Base-by-base conservation (phyloP, 2,888 invertebrate genomes). In the Gastrophysa polygoni region DNA sequence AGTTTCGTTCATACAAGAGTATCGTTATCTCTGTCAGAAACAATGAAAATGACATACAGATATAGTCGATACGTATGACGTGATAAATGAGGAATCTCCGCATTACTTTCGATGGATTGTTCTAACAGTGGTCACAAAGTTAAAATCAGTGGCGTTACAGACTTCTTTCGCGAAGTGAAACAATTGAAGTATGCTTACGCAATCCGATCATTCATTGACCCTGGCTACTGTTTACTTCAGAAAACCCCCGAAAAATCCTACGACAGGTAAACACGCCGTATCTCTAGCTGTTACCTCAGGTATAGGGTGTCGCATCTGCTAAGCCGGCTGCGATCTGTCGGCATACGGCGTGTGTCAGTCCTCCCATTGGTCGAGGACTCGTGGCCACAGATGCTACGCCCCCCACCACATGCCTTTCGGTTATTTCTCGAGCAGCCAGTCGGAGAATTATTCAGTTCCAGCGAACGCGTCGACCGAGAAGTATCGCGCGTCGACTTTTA, bases 331-430 rank as follows among this genome's bases (percentile, higher is more conserved):
- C 61, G 49, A 46, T 83, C n/a, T n/a, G n/a, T 72, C 84, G 84
- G 74, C 86, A 86, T 77, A 86, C 85, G 73, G 84, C 82, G 70
- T 84, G 85, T 82, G 86, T 82, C 70, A 82, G 81, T 78, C 78
- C 80, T 81, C 84, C 80, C 73, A 87, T 85, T 83, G 86, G 87
- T 81, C 83, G 80, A 75, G 82, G 87, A 80, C 83, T 85, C 81
- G 85, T 81, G 81, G 75, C 81, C 68, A 78, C 82, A 82, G 78
- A 80, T 82, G 81, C 73, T 74, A 59, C 72, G 68, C 69, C 75
- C 65, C 73, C 63, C 63, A 68, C 67, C 57, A 62, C 62, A 62
- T 61, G 59, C 50, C 50, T 66, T 68, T 65, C 70, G 65, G 69
- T 64, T 72, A 71, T 73, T 75, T 75, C 76, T 77, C 64, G 73